A percentile compares a stretch with the other conserved stretches of the same genome.
These are phyloP conservation scores for Dicrostonyx torquatus DNA, from an alignment of 2,797 vertebrate species.

Conservation along the genomic window DNA sequence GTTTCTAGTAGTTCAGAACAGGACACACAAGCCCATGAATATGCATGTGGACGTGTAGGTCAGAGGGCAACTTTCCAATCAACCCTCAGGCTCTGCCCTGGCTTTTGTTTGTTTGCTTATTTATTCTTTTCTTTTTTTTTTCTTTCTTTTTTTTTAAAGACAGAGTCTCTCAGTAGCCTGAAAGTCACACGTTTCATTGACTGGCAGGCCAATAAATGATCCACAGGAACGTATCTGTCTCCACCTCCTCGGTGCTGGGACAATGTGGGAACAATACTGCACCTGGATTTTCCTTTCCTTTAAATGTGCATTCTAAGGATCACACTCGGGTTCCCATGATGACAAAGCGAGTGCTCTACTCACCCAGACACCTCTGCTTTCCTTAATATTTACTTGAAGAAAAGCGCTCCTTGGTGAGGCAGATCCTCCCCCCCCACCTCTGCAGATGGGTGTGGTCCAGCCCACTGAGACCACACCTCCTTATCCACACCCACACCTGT, in stretches of 20 bases:
- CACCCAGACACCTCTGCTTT: not conserved
- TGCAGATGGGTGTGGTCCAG: not conserved
- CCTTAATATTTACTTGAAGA: not conserved
- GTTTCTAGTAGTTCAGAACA: not conserved
- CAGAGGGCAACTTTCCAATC: not conserved
- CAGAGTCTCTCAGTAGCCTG: not conserved
- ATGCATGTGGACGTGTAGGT: not conserved
- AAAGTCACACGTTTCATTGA: not conserved
- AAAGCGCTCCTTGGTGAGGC: rapidly evolving
- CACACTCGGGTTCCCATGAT: not conserved
- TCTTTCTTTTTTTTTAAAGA: not conserved
- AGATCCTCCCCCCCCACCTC: rapidly evolving
- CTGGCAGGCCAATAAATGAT: not conserved
- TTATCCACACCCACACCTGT: no score
- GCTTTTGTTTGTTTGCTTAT: no score
- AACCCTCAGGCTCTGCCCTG: not conserved
- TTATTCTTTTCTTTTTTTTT: no score
- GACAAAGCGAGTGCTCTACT: not conserved
- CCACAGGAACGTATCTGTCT: not conserved
- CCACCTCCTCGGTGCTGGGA: not conserved
- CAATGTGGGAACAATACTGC: not conserved
- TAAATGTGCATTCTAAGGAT: not conserved
- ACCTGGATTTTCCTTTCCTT: not conserved
- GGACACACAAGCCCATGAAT: not conserved
- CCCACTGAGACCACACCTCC: no score